Conservation (phyloP, 2,888 invertebrate species). For the Lepetodrilus schrolli region DNA sequence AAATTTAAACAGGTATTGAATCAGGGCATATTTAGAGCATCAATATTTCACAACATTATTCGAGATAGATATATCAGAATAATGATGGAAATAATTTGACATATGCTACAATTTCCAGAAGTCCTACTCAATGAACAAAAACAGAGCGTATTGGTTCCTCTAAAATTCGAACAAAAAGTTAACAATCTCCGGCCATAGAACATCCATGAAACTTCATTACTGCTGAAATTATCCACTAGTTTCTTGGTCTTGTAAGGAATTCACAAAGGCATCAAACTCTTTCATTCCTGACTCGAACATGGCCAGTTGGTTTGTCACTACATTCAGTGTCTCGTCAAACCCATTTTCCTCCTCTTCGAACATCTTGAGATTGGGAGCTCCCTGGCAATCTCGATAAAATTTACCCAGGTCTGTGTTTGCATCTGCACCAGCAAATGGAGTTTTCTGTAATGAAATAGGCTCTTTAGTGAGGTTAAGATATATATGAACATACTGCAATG, state of each 20-base stretch:
- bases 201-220: too few relatives aligned
- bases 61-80: too few relatives aligned
- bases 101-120: too few relatives aligned
- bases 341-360: constrained; percentile 73
- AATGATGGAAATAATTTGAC: too few relatives aligned
- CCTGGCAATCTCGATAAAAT: constrained; percentile 87
- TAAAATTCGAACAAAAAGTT: too few relatives aligned
- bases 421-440: constrained; percentile 84
- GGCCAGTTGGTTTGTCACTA: constrained; percentile 83
- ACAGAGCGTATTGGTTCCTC: too few relatives aligned
- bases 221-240: constrained; percentile 6
- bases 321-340: constrained; percentile 77
- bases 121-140: too few relatives aligned
- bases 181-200: too few relatives aligned
- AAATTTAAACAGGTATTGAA: too few relatives aligned
- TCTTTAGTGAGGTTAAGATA: background rate
- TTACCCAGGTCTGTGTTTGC: constrained; percentile 83
- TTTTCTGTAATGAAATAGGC: constrained; percentile 81
- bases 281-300: constrained; percentile 84
- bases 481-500: background rate
- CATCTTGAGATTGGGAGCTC: constrained; percentile 80
- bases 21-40: too few relatives aligned
- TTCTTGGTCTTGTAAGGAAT: constrained; percentile 77
- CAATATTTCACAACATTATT: too few relatives aligned
- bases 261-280: constrained; percentile 85